These are phyloP conservation scores for Semicossyphus pulcher DNA, from an alignment of 2,113 vertebrate genomes.

Conservation along the genomic window DNA sequence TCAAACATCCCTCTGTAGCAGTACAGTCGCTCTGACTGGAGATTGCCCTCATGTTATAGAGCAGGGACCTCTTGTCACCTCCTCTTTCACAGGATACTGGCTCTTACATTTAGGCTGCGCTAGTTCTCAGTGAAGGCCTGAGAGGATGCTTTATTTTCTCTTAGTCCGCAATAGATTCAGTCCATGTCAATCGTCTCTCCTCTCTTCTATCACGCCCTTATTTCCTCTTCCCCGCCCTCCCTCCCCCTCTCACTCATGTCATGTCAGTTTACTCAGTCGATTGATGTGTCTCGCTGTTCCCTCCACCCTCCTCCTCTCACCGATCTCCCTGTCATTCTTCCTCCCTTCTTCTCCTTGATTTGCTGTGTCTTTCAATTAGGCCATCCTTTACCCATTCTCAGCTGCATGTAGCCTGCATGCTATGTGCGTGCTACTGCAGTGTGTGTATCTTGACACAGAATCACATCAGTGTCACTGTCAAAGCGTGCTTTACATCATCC, in stretches of 20 bases:
- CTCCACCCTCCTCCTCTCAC: slow-evolving; percentile 39
- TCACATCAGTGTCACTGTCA: slow-evolving; percentile 64
- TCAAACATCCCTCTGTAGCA: slow-evolving; percentile 4
- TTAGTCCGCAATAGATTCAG: slow-evolving; percentile 30
- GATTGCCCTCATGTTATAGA: slow-evolving; percentile 24
- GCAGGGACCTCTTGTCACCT: slow-evolving; percentile 41
- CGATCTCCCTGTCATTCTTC: slow-evolving; percentile 43
- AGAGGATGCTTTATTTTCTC: slow-evolving; percentile 20
- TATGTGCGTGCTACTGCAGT: slow-evolving; percentile 44
- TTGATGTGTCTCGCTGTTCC: slow-evolving; percentile 58
- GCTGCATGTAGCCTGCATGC: slow-evolving; percentile 41
- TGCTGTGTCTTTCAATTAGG: slow-evolving; percentile 71
- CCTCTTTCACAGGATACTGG: slow-evolving; percentile 28
- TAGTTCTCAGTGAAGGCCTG: slow-evolving; percentile 15
- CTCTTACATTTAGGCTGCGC: slow-evolving; percentile 27
- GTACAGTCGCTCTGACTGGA: slow-evolving; percentile 28
- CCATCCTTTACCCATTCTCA: slow-evolving; percentile 47
- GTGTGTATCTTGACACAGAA: slow-evolving; percentile 30
- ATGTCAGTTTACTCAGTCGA: slow-evolving; percentile 72
- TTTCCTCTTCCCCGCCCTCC: slow-evolving; percentile 15
- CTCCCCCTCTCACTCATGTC: slow-evolving; percentile 67
- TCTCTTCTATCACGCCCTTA: slow-evolving; percentile 32
- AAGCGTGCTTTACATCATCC: slow-evolving; percentile 6
- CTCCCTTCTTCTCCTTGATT: slow-evolving; percentile 63
- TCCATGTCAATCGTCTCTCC: slow-evolving; percentile 15